A percentile compares a stretch with the other conserved stretches of the same genome.
phyloP scores from a whole-genome alignment of 2,888 invertebrate genomes.

The Bimastos eiseni region DNA sequence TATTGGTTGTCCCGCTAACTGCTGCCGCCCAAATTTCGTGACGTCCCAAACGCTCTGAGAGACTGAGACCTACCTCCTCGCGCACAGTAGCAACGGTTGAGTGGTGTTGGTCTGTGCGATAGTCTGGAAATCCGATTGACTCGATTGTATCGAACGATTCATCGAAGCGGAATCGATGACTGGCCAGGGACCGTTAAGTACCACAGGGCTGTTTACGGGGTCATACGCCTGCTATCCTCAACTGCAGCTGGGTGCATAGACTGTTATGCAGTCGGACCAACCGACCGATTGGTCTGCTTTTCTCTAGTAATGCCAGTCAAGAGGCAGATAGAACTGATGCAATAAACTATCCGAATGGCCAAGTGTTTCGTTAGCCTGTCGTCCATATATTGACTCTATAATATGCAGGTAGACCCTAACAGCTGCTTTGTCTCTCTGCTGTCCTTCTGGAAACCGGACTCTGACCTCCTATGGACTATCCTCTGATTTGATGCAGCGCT shows the following conservation, averaged over 20 bases:
- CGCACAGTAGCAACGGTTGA: not conserved
- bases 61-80: no score
- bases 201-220: not conserved
- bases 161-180: not conserved
- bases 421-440: no score
- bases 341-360: no score
- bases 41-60: not conserved
- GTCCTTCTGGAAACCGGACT: no score
- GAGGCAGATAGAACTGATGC: no score
- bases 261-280: no score
- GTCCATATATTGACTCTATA: no score
- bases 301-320: not conserved
- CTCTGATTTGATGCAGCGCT: no score
- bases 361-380: no score
- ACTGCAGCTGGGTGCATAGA: not conserved
- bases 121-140: not conserved
- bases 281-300: not conserved
- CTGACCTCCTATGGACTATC: no score
- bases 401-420: no score
- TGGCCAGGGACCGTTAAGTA: slow-evolving; percentile 7
- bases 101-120: not conserved
- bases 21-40: not conserved
- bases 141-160: not conserved
- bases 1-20: not conserved
- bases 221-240: not conserved